Percentiles rank a stretch among this genome's conserved stretches.
These are phyloP conservation scores for Heliconius himera DNA, from an alignment of 1,140 invertebrate species.

Conservation along the genomic window DNA sequence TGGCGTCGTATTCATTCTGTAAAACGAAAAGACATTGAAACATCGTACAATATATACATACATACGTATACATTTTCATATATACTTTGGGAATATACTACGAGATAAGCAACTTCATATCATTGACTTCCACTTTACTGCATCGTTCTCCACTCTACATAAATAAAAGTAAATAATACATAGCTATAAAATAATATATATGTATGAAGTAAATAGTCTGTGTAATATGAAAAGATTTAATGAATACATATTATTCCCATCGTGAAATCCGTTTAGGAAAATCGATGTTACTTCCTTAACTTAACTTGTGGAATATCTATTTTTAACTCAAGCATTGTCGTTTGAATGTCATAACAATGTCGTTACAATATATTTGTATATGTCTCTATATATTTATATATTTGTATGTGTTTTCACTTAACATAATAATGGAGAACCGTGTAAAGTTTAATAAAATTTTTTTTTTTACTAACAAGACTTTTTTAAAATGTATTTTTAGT, in stretches of 20 bases:
- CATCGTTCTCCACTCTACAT: too few relatives aligned
- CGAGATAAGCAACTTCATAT: too few relatives aligned
- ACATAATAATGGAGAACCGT: too few relatives aligned
- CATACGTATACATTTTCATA: neutral
- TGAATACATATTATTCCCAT: neutral
- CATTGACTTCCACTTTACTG: too few relatives aligned
- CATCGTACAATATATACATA: neutral
- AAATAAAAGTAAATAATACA: too few relatives aligned
- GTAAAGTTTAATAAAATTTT: too few relatives aligned
- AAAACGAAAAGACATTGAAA: neutral
- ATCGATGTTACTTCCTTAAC: constrained; percentile 10
- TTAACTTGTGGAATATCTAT: constrained; percentile 11
- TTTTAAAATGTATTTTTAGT: neutral
- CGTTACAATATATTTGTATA: neutral
- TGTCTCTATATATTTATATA: too few relatives aligned
- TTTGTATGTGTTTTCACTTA: neutral
- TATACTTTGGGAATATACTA: too few relatives aligned
- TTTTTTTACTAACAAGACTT: neutral
- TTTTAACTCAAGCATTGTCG: neutral
- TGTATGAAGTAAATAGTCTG: neutral
- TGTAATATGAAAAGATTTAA: neutral
- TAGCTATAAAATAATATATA: too few relatives aligned
- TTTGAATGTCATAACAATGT: constrained; percentile 7
- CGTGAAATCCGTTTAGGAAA: neutral
- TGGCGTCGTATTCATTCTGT: constrained; percentile 39